A percentile compares a stretch with the other conserved stretches of the same genome.
phyloP scores from a whole-genome alignment of 2,888 invertebrate species.

The Emmelina monodactyla region DNA sequence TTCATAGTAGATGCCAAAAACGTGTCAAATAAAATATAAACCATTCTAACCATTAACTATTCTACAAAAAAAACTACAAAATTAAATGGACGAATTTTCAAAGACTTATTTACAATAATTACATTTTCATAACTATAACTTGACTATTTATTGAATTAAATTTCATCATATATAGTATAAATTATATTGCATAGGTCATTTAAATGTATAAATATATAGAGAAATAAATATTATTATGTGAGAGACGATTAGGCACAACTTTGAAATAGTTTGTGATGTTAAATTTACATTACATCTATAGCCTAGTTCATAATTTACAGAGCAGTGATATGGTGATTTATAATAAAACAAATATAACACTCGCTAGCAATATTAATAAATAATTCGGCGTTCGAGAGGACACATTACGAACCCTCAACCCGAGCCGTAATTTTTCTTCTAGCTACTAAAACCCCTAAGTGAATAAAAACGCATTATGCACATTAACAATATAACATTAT shows the following conservation, averaged over 20 bases:
- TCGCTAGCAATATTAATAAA: slow-evolving; percentile 20
- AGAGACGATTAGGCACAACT: background rate
- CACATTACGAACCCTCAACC: slow-evolving; percentile 19
- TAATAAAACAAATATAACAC: no score
- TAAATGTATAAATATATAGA: no score
- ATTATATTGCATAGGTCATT: no score
- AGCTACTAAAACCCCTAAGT: no score
- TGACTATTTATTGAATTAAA: slow-evolving; percentile 11
- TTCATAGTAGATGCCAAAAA: no score
- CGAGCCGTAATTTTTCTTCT: no score
- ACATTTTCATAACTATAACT: slow-evolving; percentile 33
- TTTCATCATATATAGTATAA: no score
- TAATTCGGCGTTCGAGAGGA: slow-evolving; percentile 43
- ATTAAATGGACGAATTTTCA: slow-evolving; percentile 41
- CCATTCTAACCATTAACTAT: no score
- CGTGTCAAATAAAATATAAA: no score
- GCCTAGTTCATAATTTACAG: background rate
- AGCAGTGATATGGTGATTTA: slow-evolving; percentile 2
- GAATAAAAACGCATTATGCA: no score
- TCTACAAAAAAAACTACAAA: slow-evolving; percentile 14
- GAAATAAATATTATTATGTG: no score
- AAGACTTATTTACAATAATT: slow-evolving; percentile 56
- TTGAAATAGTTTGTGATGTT: background rate
- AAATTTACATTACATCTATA: background rate
- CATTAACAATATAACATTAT: no score